Percentiles rank a stretch among this genome's conserved stretches.
phyloP scores from a whole-genome alignment of 2,888 invertebrate species.

The Lottia gigantea region DNA sequence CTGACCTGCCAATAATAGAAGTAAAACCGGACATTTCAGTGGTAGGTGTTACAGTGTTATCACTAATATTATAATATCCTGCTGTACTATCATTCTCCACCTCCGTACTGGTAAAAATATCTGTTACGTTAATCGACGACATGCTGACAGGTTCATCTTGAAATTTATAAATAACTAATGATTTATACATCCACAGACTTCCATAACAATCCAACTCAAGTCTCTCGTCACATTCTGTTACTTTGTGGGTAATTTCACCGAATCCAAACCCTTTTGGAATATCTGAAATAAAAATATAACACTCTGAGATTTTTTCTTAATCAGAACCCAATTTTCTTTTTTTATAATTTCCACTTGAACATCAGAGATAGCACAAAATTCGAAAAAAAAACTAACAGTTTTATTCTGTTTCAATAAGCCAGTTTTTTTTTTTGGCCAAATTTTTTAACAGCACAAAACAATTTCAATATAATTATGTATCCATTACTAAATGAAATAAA shows the following conservation, averaged over 20 bases:
- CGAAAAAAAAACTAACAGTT: too few species aligned
- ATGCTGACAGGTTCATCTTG: conserved; percentile 22
- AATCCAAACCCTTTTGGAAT: conserved; percentile 35
- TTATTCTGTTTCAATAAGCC: too few species aligned
- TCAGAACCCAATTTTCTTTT: too few species aligned
- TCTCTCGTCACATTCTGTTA: conserved; percentile 32
- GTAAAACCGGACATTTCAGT: conserved; percentile 1
- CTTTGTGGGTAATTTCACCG: conserved; percentile 13
- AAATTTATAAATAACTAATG: conserved; percentile 8
- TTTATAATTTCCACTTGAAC: too few species aligned
- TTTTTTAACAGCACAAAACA: too few species aligned
- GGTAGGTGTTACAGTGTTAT: not conserved
- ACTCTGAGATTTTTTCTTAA: not conserved
- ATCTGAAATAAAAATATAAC: conserved; percentile 23
- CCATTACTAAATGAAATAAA: too few species aligned
- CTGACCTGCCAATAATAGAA: not conserved
- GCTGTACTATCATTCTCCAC: not conserved
- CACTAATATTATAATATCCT: not conserved
- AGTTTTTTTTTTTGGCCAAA: too few species aligned
- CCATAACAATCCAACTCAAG: conserved; percentile 34
- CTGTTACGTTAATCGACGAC: conserved; percentile 18
- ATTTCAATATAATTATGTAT: too few species aligned
- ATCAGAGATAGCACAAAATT: too few species aligned
- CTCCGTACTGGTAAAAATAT: not conserved
- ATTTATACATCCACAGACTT: conserved; percentile 40